These are phyloP conservation scores for Hiodon tergisus DNA, from an alignment of 2,113 vertebrate genomes.

Conservation along the genomic window DNA sequence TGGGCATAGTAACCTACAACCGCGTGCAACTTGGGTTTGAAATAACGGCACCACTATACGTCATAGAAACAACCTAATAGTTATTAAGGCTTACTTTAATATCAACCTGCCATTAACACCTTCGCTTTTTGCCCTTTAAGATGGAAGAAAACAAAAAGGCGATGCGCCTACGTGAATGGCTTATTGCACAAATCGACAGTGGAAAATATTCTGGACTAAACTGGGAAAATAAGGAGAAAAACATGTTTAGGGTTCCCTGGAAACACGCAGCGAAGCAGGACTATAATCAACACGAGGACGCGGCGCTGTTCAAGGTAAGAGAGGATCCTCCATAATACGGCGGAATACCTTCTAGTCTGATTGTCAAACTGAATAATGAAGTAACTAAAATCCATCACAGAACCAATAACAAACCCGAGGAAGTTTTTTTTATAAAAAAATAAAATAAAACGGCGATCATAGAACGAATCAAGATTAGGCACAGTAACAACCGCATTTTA, in stretches of 20 bases:
- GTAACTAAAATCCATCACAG: too few species aligned
- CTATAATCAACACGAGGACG: constrained; percentile 74
- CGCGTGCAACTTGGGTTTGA: too few species aligned
- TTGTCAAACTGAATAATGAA: background rate
- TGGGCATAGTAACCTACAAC: too few species aligned
- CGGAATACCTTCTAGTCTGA: background rate
- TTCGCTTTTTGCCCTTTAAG: constrained; percentile 29
- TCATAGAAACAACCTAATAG: too few species aligned
- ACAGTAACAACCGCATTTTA: too few species aligned
- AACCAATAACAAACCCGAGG: too few species aligned
- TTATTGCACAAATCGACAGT: constrained; percentile 78
- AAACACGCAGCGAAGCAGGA: constrained; percentile 85
- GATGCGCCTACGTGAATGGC: constrained; percentile 77
- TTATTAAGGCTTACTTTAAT: background rate
- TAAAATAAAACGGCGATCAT: too few species aligned
- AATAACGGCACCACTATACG: too few species aligned
- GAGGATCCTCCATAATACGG: background rate
- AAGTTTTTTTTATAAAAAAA: too few species aligned
- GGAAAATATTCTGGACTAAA: constrained; percentile 67
- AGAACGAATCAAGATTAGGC: too few species aligned
- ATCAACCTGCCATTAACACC: background rate
- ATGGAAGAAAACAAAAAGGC: constrained; percentile 54
- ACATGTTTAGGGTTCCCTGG: constrained; percentile 82
- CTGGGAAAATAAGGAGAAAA: constrained; percentile 74
- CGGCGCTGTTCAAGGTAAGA: constrained; percentile 79